phyloP scores from a whole-genome alignment of 2,797 vertebrate species.

The Sphenopsis melanotis region DNA sequence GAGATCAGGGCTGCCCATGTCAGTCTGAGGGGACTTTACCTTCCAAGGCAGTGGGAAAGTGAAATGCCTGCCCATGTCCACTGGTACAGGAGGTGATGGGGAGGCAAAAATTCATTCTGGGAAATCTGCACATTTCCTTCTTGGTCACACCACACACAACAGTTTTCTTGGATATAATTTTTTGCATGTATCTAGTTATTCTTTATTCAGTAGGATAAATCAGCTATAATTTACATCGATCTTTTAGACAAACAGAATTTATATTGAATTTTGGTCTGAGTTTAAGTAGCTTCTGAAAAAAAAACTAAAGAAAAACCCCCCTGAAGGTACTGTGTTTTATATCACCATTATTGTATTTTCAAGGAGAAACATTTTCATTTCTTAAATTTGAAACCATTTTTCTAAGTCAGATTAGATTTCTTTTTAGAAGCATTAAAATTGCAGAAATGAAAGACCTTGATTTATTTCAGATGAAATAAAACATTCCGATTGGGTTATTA shows the following conservation, averaged over 20 bases:
- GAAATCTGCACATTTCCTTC: neutral
- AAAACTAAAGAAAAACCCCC: accelerated
- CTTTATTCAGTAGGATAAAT: neutral
- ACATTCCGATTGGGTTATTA: neutral
- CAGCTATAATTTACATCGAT: neutral
- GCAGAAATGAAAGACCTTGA: neutral
- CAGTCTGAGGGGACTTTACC: neutral
- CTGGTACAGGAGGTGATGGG: neutral
- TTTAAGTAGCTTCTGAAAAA: neutral
- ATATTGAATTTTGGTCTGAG: neutral
- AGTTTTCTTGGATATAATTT: neutral
- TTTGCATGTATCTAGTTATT: neutral
- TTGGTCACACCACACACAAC: neutral
- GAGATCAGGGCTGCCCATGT: neutral
- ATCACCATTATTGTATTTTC: neutral
- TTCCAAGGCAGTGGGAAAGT: neutral
- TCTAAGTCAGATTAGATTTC: neutral
- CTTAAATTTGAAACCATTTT: neutral
- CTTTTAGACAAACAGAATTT: neutral
- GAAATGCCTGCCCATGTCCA: accelerated
- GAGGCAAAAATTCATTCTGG: neutral
- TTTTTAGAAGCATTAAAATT: neutral
- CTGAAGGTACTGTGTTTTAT: neutral
- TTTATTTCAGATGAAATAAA: neutral
- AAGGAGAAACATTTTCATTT: neutral